Evolutionary conservation across 2,797 vertebrate genomes (phyloP).

Genomic region (Xyrichtys novacula): DNA sequence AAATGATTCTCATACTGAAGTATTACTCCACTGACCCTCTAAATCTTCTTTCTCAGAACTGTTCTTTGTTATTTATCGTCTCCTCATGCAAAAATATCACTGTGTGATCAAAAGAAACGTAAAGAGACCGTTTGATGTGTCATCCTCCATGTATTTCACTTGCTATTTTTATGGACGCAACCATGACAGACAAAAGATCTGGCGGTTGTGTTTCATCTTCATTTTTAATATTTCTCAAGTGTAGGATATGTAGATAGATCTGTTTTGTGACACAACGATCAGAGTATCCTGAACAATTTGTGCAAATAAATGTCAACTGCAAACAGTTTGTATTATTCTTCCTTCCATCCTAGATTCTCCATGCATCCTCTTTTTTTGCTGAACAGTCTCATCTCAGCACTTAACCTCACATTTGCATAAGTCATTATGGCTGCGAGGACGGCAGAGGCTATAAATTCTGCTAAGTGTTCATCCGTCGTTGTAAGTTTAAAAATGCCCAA

Average conservation of each 20-base stretch:
- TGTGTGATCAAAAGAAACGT: slow-evolving; percentile 8
- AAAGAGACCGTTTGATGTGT: slow-evolving; percentile 17
- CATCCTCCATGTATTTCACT: background rate
- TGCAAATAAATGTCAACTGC: slow-evolving; percentile 48
- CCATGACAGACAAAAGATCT: background rate
- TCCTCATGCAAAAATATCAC: slow-evolving; percentile 1
- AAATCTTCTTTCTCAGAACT: slow-evolving; percentile 4
- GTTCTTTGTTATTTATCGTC: slow-evolving; percentile 1
- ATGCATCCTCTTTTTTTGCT: slow-evolving; percentile 44
- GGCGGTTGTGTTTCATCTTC: background rate
- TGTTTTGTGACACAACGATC: slow-evolving; percentile 23
- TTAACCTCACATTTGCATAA: slow-evolving; percentile 85
- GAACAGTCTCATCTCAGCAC: slow-evolving; percentile 75
- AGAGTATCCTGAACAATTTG: slow-evolving; percentile 28
- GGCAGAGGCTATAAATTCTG: slow-evolving; percentile 78
- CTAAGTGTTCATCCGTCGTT: slow-evolving; percentile 76
- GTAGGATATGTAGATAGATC: slow-evolving; percentile 15
- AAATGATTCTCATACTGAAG: background rate
- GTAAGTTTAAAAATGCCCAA: slow-evolving; percentile 74
- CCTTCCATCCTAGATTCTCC: slow-evolving; percentile 5
- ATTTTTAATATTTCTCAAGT: background rate
- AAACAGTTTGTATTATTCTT: slow-evolving; percentile 24
- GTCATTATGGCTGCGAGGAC: slow-evolving; percentile 80
- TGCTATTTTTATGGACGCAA: background rate
- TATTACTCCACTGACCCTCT: background rate